Percentiles rank a stretch among this genome's conserved stretches.
These are phyloP conservation scores for Labroides dimidiatus DNA, from an alignment of 2,797 vertebrate species.

Conservation along the genomic window DNA sequence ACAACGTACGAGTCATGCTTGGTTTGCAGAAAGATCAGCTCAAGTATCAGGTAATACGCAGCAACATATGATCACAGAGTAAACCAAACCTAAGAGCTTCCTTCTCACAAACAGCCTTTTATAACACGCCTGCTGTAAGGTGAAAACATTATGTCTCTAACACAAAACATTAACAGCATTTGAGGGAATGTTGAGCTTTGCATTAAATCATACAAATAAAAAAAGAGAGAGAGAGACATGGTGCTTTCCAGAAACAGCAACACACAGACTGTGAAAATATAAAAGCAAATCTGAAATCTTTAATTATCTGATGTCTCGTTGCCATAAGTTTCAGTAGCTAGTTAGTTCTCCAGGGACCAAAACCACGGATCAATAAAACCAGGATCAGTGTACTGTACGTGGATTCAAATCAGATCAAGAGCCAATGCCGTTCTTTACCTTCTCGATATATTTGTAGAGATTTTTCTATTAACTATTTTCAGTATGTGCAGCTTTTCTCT, in stretches of 20 bases:
- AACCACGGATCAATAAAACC: conserved; percentile 36
- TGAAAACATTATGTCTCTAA: conserved; percentile 19
- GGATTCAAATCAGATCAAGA: conserved; percentile 44
- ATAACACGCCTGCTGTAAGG: conserved; percentile 28
- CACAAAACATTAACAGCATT: conserved; percentile 18
- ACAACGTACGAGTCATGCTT: conserved; percentile 32
- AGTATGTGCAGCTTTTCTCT: conserved; percentile 24
- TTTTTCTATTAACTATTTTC: conserved; percentile 59
- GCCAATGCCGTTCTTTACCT: conserved; percentile 22
- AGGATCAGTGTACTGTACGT: conserved; percentile 71
- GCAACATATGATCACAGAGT: conserved; percentile 32
- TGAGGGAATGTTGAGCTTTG: conserved; percentile 9
- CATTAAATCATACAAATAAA: conserved; percentile 5
- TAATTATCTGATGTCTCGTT: conserved; percentile 28
- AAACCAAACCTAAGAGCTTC: conserved; percentile 72
- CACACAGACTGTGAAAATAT: conserved; percentile 43
- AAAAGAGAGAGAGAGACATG: neutral
- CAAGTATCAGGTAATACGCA: conserved; percentile 40
- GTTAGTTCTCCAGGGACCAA: conserved; percentile 68
- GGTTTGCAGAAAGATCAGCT: conserved; percentile 39
- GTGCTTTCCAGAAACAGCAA: conserved; percentile 25
- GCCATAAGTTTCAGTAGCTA: conserved; percentile 47
- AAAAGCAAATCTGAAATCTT: conserved; percentile 21
- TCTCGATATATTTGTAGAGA: conserved; percentile 53
- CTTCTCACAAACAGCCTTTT: conserved; percentile 36